phyloP scores from a whole-genome alignment of 2,888 invertebrate species.

The Tenthredo livida region DNA sequence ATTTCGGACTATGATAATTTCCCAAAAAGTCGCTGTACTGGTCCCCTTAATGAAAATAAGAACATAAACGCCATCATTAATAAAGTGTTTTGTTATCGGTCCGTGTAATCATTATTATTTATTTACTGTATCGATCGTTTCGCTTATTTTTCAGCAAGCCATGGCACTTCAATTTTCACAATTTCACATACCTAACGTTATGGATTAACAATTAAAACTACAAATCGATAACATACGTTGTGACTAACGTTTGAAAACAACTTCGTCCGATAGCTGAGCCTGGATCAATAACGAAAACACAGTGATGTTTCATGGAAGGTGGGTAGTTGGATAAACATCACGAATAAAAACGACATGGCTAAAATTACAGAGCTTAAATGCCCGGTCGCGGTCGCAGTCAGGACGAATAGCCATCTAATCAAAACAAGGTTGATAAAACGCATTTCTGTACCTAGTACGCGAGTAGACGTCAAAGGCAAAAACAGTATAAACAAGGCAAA shows the following conservation, averaged over 20 bases:
- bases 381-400: not conserved
- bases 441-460: not conserved
- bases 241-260: not conserved
- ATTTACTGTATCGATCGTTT: not conserved
- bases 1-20: too few species aligned
- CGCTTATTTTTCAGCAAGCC: not conserved
- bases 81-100: not conserved
- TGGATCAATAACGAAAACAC: constrained; percentile 34
- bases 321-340: constrained; percentile 14
- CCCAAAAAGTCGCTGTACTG: too few species aligned
- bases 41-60: not conserved
- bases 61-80: not conserved
- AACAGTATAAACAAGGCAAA: not conserved
- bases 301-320: not conserved
- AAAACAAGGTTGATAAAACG: not conserved
- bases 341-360: not conserved
- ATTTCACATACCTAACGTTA: not conserved
- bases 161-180: not conserved
- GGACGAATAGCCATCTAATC: not conserved
- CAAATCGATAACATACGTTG: not conserved
- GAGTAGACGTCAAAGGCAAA: not conserved
- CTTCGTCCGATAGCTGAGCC: not conserved
- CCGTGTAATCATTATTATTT: not conserved
- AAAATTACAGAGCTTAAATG: constrained; percentile 1
- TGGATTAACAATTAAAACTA: not conserved